Base-by-base conservation (phyloP, 2,113 vertebrate species). In the Sphyrna mokarran region DNA sequence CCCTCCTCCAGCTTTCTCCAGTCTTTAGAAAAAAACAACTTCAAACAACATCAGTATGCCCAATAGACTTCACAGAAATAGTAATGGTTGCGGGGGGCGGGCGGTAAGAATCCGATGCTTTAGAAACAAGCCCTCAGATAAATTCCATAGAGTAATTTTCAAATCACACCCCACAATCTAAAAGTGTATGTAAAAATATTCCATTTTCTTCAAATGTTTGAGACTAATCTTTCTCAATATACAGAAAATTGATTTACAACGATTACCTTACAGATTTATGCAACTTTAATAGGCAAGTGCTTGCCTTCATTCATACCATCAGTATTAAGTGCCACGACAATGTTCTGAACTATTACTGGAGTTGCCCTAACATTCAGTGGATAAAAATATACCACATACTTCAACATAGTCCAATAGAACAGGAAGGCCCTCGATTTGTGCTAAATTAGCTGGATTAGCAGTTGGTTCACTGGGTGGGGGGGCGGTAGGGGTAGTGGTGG, bases 311-410 rank as follows among this genome's bases (percentile, higher is more conserved):
- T 83, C 80, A 83, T 40, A 83, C 9, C 37, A 40, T n/a, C n/a
- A 83, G 37, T 22, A 83, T 83, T 40, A 9, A 37, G 16, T 83
- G 37, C 16, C n/a, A 8, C 40, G 13, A 83, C 80, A 40, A 43
- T 83, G 16, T 83, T 37, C 76, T n/a, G 16, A 83, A 18, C 78
- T 18, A 40, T 83, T 83, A 37, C 78, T 83, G 14, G 4, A 37
- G 78, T 8, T 83, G 37, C 40, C 80, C 80, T 83, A 43, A 83
- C 40, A n/a, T 43, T 83, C 80, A 83, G 80, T 83, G n/a, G 80
- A 40, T 83, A 83, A 83, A 83, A 83, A 83, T 83, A 83, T 83
- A 83, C 80, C 80, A 83, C 78, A 83, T 40, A 14, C n/a, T 83
- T n/a, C 40, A 18, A 16, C 78, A 78, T n/a, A 83, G 78, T n/a